Evolutionary conservation across 1,140 invertebrate species (phyloP), one percentile per base, ranked within the genome.

Genomic region (Bemisia tabaci): DNA sequence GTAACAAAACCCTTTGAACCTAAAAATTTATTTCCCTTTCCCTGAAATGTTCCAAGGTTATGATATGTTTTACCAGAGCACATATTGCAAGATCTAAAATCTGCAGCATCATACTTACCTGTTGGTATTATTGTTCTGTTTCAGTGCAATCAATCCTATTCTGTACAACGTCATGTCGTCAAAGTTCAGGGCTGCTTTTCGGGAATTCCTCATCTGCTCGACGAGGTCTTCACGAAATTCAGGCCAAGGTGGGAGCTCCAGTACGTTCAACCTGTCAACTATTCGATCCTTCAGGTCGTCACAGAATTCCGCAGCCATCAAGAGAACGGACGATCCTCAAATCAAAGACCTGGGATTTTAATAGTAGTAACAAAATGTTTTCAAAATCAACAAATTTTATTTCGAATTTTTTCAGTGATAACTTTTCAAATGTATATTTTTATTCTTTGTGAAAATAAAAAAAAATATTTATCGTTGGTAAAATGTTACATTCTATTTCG

Each of bases 151-250:
- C 70, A 87, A 87, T 71, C 85, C 85, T 0, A 84, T 87, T 64
- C 76, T 86, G 1, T 87, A 86, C 74, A 83, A 84, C 73, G 83
- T 85, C 69, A 85, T 87, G 84, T 85, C 83, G 5, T 79, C 81
- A 62, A 84, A 85, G 70, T 87, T 85, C 72, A 77, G 84, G 17
- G 77, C 81, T 69, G 85, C 84, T 27, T 72, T 72, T 62, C 70
- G 68, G 25, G 62, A 65, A 12, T 60, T 71, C 12, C 61, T 72
- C n/a, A n/a, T 68, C 22, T 69, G 70, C 65, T 48, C 33, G 5
- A 17, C 5, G 5, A 5, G 33, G 33, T n/a, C n/a, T n/a, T 48
- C 33, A 17, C 33, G 33, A 9, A 48, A 48, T 17, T 48, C 33
- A 17, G 17, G 5, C 5, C 33, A 48, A 48, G 33, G 33, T 60